A percentile compares a stretch with the other conserved stretches of the same genome.
Evolutionary conservation across 2,797 vertebrate species (phyloP).

Genomic region (Astyanax mexicanus): DNA sequence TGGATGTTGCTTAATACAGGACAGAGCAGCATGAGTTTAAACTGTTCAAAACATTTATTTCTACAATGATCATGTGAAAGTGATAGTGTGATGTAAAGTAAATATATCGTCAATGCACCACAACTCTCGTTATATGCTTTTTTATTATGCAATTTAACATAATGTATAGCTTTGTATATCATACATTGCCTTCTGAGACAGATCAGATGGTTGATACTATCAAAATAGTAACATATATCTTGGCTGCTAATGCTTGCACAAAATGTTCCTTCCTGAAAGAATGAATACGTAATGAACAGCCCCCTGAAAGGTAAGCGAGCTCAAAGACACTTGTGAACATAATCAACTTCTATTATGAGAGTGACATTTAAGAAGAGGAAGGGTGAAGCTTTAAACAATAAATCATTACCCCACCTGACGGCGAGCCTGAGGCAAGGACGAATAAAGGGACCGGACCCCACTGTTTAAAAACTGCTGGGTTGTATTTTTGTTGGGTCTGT

Average conservation of each 20-base stretch:
- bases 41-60: no score
- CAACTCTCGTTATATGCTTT: no score
- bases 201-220: no score
- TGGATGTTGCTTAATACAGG: background rate
- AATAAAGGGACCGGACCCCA: background rate
- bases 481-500: no score
- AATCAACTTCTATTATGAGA: constrained; percentile 15
- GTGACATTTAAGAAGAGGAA: constrained; percentile 30
- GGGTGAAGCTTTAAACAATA: constrained; percentile 33
- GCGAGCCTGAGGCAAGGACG: constrained; percentile 27
- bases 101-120: no score
- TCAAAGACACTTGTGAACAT: background rate
- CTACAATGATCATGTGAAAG: no score
- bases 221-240: background rate
- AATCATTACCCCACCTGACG: constrained; percentile 21
- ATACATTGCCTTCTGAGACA: no score
- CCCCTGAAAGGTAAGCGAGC: background rate
- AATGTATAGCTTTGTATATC: no score
- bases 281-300: background rate
- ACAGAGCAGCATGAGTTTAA: background rate
- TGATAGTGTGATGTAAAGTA: background rate
- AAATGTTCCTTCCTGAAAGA: background rate
- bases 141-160: no score
- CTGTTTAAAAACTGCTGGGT: background rate
- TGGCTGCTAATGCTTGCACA: background rate